Conservation (phyloP, 2,797 vertebrate species). For the Anguilla obscura region DNA sequence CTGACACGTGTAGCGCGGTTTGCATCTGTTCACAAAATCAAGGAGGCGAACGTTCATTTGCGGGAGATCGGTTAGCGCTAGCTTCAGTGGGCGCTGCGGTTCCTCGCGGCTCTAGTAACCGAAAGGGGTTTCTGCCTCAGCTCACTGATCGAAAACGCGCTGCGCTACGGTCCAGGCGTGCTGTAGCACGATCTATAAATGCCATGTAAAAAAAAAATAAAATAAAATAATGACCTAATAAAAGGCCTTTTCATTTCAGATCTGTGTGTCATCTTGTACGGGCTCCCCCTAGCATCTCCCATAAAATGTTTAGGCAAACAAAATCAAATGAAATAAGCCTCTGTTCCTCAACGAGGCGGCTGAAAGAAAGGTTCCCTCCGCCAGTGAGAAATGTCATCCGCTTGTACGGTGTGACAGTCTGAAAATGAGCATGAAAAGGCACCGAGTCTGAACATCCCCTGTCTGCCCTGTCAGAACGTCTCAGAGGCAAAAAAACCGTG, state of each 20-base stretch:
- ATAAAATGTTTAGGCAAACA: neutral
- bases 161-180: neutral
- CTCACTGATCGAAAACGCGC: neutral
- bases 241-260: constrained; percentile 1
- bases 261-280: neutral
- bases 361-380: neutral
- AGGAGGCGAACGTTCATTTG: neutral
- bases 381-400: neutral
- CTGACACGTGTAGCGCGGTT: neutral
- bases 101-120: neutral
- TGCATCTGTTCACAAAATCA: neutral
- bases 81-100: neutral
- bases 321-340: neutral
- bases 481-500: neutral
- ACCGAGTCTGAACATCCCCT: neutral
- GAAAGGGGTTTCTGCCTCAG: neutral
- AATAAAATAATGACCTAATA: neutral
- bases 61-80: neutral
- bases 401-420: neutral
- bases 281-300: neutral
- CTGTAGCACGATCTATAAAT: neutral
- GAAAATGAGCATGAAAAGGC: neutral
- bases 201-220: neutral
- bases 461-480: neutral
- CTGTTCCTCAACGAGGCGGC: neutral